Evolutionary conservation across 1,140 invertebrate species (phyloP), one percentile per base, ranked within the genome.

Genomic region (Calephelis virginiensis): DNA sequence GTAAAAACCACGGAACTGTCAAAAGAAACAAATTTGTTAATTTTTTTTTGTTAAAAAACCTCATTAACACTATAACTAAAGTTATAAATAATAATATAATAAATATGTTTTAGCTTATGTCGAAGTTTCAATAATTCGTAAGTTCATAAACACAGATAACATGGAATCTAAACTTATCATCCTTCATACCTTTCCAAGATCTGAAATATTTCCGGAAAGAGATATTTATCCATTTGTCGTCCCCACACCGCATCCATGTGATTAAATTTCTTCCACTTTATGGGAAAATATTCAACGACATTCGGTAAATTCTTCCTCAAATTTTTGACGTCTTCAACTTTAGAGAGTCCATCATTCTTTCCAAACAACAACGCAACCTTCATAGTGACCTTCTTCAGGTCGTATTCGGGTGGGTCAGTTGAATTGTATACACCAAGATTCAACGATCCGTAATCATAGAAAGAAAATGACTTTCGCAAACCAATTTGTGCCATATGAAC

Each of bases 401-500:
- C 77, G 72, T 95, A 95, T 9, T 73, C 53, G 12, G 93, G 93
- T 13, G 94, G 93, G 8, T 56, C 70, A 0, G 72, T 46, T 64
- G 90, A 76, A 10, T 86, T 84, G 68, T 95, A 94, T 45, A 83
- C 77, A 38, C 76, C 69, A 6, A 87, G 59, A 78, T 95, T 94
- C 45, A 67, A 73, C 0, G 71, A 64, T 8, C 93, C 93, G 72
- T 92, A 93, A 71, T 94, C 92, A 65, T 81, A 93, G 53, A 71
- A 37, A 1, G 70, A 50, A 46, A 85, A 85, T 1, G 48, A 53
- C 28, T 71, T 89, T 81, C 89, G 92, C 84, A 92, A 92, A 0
- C 87, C 90, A 66, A 91, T 93, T 76, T 95, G 95, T 0, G 92
- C 92, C 68, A 92, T 94, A 78, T 95, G 94, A 14, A 94, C 65